Evolutionary conservation across 2,797 vertebrate species (phyloP).

Genomic region (Scleropages formosus): DNA sequence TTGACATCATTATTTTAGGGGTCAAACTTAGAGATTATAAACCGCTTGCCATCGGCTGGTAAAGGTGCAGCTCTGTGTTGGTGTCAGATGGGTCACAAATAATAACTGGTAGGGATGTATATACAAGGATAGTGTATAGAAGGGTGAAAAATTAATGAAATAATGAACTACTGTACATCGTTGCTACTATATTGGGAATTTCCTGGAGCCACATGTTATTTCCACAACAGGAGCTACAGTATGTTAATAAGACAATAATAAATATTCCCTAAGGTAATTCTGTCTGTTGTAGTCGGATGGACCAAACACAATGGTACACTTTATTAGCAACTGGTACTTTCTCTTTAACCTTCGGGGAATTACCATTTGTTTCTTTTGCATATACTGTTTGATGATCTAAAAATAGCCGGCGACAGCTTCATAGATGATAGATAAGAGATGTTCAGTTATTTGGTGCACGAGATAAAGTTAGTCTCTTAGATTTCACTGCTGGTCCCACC

Average conservation of each 20-base stretch:
- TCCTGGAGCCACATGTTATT: not conserved
- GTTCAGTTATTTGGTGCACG: not conserved
- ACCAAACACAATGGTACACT: slow-evolving; percentile 18
- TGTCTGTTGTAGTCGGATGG: not conserved
- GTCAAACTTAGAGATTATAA: too few species aligned
- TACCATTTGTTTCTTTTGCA: slow-evolving; percentile 12
- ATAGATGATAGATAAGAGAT: slow-evolving; percentile 42
- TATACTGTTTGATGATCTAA: slow-evolving; percentile 18
- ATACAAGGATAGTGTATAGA: too few species aligned
- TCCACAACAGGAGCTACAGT: not conserved
- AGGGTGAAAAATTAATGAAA: too few species aligned
- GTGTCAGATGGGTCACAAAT: too few species aligned
- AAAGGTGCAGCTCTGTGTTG: too few species aligned
- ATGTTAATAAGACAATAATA: not conserved
- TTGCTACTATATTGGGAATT: too few species aligned
- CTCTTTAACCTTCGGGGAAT: slow-evolving; percentile 29
- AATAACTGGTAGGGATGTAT: too few species aligned
- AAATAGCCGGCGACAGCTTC: slow-evolving; percentile 29
- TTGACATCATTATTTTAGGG: too few species aligned
- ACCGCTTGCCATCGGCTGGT: too few species aligned
- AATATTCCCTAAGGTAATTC: not conserved
- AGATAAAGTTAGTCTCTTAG: slow-evolving; percentile 3
- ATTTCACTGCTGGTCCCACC: slow-evolving; percentile 14
- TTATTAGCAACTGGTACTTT: not conserved
- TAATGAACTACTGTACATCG: too few species aligned